Base-by-base conservation (phyloP, 2,113 vertebrate species). In the Falcunculus frontatus region DNA sequence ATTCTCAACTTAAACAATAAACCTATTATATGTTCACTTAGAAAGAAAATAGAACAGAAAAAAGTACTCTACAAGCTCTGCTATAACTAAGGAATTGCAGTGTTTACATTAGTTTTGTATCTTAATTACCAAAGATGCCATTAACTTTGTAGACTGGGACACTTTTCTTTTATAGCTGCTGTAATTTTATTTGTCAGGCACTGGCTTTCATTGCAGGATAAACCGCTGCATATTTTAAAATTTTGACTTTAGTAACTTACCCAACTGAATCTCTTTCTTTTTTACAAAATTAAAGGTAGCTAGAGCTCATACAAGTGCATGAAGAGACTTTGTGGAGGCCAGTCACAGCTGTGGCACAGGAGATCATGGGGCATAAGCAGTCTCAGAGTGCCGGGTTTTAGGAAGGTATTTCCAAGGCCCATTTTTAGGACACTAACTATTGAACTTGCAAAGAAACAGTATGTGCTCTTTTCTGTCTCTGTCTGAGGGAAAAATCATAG, bases 61-160 rank as follows among this genome's bases (percentile, higher is more conserved):
- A 96, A 97, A 96, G 35, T 68, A 85, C 12, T 77, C 63, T 64
- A 93, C 0, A 29, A 94, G 76, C 56, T 94, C 80, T 69, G 70
- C 30, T 90, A 53, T 87, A 90, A 77, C 74, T 94, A 74, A 94
- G 68, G 88, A 88, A 96, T n/a, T 69, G 60, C 33, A 90, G 46
- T 7, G 16, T 81, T 96, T 96, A 93, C 75, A 94, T 82, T 90
- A 76, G 85, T 93, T 95, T 95, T 73, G 79, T 95, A 87, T 88
- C 64, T 92, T 95, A 97, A 97, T 97, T 96, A 95, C 81, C 20
- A 97, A 91, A 95, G 87, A 83, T 63, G 79, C 76, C 80, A 94
- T 96, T 96, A 95, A 84, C 92, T 95, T 92, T 95, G 92, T 89
- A 92, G 67, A 90, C 26, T 91, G 89, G 90, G 87, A 95, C 60